Percentiles rank a stretch among this genome's conserved stretches.
These are phyloP conservation scores for Propithecus deckenii DNA, from an alignment of 2,797 vertebrate genomes.

Conservation along the genomic window DNA sequence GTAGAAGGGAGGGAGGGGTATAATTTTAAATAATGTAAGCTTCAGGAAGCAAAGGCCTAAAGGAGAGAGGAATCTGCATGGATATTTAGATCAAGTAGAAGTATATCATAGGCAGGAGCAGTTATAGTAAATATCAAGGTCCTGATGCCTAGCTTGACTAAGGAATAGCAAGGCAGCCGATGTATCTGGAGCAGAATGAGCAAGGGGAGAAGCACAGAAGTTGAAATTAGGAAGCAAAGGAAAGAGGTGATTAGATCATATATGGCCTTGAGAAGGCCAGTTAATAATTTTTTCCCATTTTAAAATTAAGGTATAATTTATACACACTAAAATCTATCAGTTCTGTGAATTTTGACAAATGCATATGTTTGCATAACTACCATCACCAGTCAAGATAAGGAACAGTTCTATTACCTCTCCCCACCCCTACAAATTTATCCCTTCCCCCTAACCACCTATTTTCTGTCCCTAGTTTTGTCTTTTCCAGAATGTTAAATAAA, in stretches of 20 bases:
- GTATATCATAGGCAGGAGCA: background rate
- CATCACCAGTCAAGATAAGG: background rate
- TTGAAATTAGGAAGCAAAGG: background rate
- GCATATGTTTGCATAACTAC: background rate
- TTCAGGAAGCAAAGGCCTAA: background rate
- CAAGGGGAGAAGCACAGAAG: background rate
- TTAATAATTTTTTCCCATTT: background rate
- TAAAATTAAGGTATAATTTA: slow-evolving; percentile 19
- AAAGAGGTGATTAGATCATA: background rate
- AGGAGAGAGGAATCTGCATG: background rate
- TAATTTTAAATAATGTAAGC: background rate
- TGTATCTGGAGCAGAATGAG: background rate
- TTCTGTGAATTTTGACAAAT: background rate
- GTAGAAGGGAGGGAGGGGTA: background rate
- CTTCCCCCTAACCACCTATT: background rate
- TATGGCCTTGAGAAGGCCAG: background rate
- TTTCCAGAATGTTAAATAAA: slow-evolving; percentile 1
- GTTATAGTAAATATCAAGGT: background rate
- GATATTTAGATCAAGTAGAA: background rate
- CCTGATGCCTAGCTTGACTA: background rate
- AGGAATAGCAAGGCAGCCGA: background rate
- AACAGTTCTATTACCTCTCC: background rate
- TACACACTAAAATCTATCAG: background rate
- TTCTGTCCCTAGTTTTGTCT: background rate
- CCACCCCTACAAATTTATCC: background rate